Base-by-base conservation (phyloP, 2,113 vertebrate genomes). In the Bombycilla garrulus region DNA sequence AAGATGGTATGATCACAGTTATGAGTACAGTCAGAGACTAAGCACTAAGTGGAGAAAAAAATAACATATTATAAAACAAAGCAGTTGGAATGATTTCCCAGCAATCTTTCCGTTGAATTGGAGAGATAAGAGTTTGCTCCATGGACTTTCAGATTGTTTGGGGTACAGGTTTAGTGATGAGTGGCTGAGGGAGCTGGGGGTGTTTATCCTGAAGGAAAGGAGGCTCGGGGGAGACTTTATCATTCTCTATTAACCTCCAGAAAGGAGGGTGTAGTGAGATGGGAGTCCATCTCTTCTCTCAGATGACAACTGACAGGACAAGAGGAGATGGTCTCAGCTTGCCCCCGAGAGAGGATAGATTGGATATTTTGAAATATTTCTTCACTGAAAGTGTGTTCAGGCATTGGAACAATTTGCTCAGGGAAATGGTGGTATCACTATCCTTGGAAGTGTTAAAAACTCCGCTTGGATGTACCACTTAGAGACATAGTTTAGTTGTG, bases 381-480 rank as follows among this genome's bases (percentile, higher is more conserved):
- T 73, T 51, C 33, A 14, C 11, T 29, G 9, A 21, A 60, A n/a
- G 11, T 4, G 5, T 38, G 10, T 6, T 58, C 44, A 58, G 33
- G 4, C 15, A 18, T 17, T 53, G 29, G 24, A 73, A 51, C 7
- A 29, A 12, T 45, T 66, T 74, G 1, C 19, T 15, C 19, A 29
- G 19, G 9, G 36, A 38, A 38, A 12, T 14, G 51, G 5, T 38
- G 6, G 15, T 21, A 73, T 73, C 51, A 38, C 23, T n/a, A 1
- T 24, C 19, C 11, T 33, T 53, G 28, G 8, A 38, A 50, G 23
- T 44, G 21, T 65, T 44, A 13, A 15, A 62, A 62, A 20, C 2
- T 5, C 2, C 12, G 5, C 1, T 4, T 9, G 22, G 15, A n/a
- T 44, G 22, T 11, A 36, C 18, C 12, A 19, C 15, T 44, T 33